Percentiles rank a stretch among this genome's conserved stretches.
These are phyloP conservation scores for Pyrrhopygopsis socrates DNA, from an alignment of 2,888 invertebrate genomes.

Conservation along the genomic window DNA sequence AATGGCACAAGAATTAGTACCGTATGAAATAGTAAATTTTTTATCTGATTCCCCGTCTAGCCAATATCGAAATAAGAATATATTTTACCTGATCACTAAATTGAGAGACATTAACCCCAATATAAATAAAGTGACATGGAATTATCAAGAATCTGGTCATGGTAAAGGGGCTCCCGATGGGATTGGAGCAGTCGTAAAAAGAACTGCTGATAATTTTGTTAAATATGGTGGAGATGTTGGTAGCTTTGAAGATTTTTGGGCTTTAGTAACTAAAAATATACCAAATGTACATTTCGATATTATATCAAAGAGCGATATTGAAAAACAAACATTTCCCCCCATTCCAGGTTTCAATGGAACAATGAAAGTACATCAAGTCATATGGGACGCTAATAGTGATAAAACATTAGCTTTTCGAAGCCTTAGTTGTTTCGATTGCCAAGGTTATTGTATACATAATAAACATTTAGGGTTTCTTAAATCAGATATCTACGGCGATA, in stretches of 20 bases:
- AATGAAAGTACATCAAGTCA: constrained; percentile 11
- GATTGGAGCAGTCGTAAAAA: constrained; percentile 42
- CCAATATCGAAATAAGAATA: constrained; percentile 43
- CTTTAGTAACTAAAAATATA: constrained; percentile 1
- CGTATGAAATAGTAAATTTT: constrained; percentile 20
- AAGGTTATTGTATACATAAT: background rate
- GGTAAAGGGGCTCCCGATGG: constrained; percentile 54
- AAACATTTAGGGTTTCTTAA: constrained; percentile 8
- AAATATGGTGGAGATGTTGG: background rate
- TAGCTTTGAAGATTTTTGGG: background rate
- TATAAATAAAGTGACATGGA: constrained; percentile 24
- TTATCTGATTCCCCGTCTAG: constrained; percentile 37
- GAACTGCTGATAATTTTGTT: constrained; percentile 37
- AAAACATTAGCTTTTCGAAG: background rate
- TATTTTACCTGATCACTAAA: constrained; percentile 25
- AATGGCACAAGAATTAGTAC: background rate
- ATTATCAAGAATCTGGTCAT: constrained; percentile 44
- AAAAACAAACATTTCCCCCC: background rate
- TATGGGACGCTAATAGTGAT: background rate
- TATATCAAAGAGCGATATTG: background rate
- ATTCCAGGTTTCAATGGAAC: constrained; percentile 11
- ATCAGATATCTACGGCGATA: background rate
- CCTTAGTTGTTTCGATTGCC: background rate
- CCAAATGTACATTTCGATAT: constrained; percentile 12
- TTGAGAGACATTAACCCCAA: background rate